Evolutionary conservation across 2,888 invertebrate genomes (phyloP).

Genomic region (Hypomecis atomaria): DNA sequence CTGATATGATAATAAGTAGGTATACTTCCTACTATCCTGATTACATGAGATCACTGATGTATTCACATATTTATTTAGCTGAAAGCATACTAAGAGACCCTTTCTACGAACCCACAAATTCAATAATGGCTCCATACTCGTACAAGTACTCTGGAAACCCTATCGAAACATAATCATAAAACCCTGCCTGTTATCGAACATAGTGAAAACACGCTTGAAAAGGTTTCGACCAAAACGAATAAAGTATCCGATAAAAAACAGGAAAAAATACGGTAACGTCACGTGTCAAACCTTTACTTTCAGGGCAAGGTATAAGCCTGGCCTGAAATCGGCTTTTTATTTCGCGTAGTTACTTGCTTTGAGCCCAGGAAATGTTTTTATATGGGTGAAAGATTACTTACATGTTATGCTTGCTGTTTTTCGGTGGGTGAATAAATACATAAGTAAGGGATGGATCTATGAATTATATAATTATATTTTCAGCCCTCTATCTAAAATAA

Average conservation of each 20-base stretch:
- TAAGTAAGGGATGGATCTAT: too few species aligned
- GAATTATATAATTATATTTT: too few species aligned
- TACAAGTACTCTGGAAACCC: too few species aligned
- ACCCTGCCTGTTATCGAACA: not conserved
- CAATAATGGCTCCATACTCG: not conserved
- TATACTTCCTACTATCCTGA: too few species aligned
- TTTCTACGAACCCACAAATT: slow-evolving; percentile 8
- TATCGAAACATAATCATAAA: slow-evolving; percentile 6
- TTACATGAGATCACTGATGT: too few species aligned
- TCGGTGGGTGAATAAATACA: not conserved
- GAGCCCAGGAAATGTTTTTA: slow-evolving; percentile 26
- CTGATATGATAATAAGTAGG: too few species aligned
- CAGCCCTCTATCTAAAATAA: too few species aligned
- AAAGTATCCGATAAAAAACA: slow-evolving; percentile 42
- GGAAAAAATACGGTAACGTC: slow-evolving; percentile 45
- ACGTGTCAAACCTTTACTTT: slow-evolving; percentile 49
- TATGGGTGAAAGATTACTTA: not conserved
- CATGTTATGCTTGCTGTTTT: not conserved
- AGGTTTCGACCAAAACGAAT: slow-evolving; percentile 41
- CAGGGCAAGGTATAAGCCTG: slow-evolving; percentile 41
- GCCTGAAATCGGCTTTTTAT: slow-evolving; percentile 44
- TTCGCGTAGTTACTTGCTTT: slow-evolving; percentile 30
- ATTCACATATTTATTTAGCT: not conserved
- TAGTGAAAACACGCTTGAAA: slow-evolving; percentile 22
- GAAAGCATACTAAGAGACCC: not conserved